phyloP scores from a whole-genome alignment of 2,113 vertebrate genomes.

The Gasterosteus aculeatus region DNA sequence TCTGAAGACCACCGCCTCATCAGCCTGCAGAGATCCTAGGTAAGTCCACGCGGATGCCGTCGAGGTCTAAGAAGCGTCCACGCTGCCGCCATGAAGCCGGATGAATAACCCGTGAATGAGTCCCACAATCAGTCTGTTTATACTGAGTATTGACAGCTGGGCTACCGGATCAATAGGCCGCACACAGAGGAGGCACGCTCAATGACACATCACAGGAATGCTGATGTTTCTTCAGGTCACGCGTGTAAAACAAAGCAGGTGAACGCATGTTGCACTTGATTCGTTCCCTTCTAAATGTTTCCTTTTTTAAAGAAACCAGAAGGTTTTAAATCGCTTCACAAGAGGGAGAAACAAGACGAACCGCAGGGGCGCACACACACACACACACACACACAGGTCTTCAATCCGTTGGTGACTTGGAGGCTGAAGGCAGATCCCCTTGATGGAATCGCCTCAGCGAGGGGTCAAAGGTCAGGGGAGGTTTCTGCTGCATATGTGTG shows the following conservation, averaged over 20 bases:
- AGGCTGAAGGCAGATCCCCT: not conserved
- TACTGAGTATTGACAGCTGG: constrained; percentile 29
- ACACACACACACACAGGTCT: constrained; percentile 1
- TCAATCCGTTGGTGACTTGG: not conserved
- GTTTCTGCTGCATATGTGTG: not conserved
- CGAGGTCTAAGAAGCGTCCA: no score
- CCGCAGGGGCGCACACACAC: constrained; percentile 30
- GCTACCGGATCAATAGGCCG: constrained; percentile 40
- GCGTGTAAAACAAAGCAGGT: not conserved
- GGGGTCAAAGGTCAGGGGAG: constrained; percentile 24
- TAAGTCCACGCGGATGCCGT: no score
- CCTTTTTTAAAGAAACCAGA: constrained; percentile 8
- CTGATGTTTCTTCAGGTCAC: constrained; percentile 5
- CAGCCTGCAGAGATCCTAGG: no score
- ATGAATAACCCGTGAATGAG: constrained; percentile 52
- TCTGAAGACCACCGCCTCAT: no score
- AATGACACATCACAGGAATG: constrained; percentile 23
- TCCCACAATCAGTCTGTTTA: constrained; percentile 53
- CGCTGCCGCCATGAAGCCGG: not conserved
- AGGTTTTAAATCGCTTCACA: constrained; percentile 4
- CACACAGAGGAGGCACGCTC: constrained; percentile 29
- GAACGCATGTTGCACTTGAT: constrained; percentile 14
- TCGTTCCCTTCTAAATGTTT: constrained; percentile 3
- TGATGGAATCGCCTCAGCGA: not conserved
- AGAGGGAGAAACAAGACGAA: not conserved